Evolutionary conservation across 2,113 vertebrate genomes (phyloP), one percentile per base, ranked within the genome.

Genomic region (Hemiprocne comata): DNA sequence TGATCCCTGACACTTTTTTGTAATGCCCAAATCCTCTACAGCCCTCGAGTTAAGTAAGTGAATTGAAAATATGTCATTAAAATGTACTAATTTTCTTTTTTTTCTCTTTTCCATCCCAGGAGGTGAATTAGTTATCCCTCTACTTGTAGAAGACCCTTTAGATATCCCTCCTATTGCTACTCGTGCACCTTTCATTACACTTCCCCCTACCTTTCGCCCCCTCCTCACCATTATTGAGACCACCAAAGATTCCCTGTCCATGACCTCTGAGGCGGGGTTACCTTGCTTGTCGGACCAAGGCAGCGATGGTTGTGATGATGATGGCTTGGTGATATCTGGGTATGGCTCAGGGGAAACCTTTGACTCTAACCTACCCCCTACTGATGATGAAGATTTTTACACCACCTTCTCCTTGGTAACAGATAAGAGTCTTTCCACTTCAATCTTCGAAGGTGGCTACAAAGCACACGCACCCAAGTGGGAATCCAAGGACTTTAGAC

Each of bases 351-450:
- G 99, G 99, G 99, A 99, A 99, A 99, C 99, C 97, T 99, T 99
- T 99, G 99, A 99, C 99, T 99, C 99, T 99, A 99, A 99, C 98
- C 98, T 99, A 98, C 99, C 99, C 99, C 99, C 99, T 98, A 99
- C 99, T 98, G 99, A 99, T 99, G 99, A 99, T 98, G 99, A 99
- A 99, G 99, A 99, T 99, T 99, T 99, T 99, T 99, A 99, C 99
- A 99, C 99, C 98, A 98, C 99, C 99, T 99, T 99, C 99, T 99
- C 98, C 99, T 99, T 99, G 99, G 99, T 99, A 99, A 99, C 99
- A 99, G 99, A 99, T 99, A 99, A 99, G 99, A 99, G 99, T 99
- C 98, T 99, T 98, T 99, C 99, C 98, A 99, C 99, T 98, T 99
- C 99, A 98, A 98, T 99, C 99, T 99, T 99, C 99, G 99, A 99